phyloP scores from a whole-genome alignment of 2,797 vertebrate genomes.

The Mormyrops attenuatus region DNA sequence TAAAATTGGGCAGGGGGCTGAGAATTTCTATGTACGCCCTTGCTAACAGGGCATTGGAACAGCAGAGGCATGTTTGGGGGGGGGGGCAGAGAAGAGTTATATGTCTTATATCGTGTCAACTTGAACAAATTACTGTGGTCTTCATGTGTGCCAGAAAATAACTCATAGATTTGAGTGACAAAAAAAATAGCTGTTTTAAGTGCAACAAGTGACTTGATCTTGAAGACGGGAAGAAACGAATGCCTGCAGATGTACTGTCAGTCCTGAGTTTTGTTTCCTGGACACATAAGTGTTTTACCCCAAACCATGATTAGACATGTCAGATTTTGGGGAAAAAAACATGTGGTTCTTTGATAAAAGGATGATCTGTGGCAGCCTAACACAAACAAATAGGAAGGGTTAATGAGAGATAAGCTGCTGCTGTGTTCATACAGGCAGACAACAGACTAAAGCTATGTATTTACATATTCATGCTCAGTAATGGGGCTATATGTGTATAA shows the following conservation, averaged over 20 bases:
- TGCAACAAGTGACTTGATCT: not conserved
- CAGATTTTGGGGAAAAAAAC: not conserved
- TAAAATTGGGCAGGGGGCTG: not conserved
- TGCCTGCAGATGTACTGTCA: not conserved
- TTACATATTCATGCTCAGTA: not conserved
- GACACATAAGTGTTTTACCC: not conserved
- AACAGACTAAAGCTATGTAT: not conserved
- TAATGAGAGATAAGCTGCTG: not conserved
- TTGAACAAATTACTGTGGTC: not conserved
- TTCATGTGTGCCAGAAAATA: not conserved
- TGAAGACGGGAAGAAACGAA: not conserved
- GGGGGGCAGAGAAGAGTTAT: not conserved
- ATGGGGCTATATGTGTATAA: not conserved
- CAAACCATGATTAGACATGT: not conserved
- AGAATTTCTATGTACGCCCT: not conserved
- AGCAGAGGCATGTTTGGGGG: not conserved
- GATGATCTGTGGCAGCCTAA: not conserved
- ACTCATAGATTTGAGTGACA: not conserved
- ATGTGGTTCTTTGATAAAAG: not conserved
- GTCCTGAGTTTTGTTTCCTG: not conserved
- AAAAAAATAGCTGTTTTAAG: not conserved
- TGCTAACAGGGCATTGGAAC: not conserved
- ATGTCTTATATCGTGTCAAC: not conserved
- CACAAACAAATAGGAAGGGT: not conserved
- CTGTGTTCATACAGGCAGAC: not conserved